Evolutionary conservation across 2,888 invertebrate genomes (phyloP).

Genomic region (Hermodice carunculata): DNA sequence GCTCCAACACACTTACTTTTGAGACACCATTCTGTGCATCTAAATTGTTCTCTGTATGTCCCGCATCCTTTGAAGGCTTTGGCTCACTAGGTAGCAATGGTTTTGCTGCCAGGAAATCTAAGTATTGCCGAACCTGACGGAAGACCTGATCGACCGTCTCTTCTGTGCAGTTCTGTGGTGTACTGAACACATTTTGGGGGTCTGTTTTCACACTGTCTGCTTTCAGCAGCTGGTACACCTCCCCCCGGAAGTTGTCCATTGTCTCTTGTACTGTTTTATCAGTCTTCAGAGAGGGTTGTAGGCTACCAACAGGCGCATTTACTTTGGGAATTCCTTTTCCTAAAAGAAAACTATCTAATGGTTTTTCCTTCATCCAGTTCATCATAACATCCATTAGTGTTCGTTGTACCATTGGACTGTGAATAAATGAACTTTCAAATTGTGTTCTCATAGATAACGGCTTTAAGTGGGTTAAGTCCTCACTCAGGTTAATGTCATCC

Average conservation of each 20-base stretch:
- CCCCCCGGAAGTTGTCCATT: neutral
- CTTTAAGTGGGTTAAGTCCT: conserved; percentile 14
- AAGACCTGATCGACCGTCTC: conserved; percentile 17
- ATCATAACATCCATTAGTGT: conserved; percentile 19
- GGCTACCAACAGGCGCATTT: neutral
- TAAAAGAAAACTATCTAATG: conserved; percentile 17
- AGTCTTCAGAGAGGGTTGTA: conserved; percentile 6
- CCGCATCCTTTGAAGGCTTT: too few relatives aligned
- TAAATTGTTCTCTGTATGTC: too few relatives aligned
- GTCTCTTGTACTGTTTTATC: conserved; percentile 4
- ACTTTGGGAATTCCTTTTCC: conserved; percentile 10
- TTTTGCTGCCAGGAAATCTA: conserved; percentile 14
- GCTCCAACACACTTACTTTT: too few relatives aligned
- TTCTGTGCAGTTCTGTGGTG: conserved; percentile 9
- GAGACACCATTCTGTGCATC: too few relatives aligned
- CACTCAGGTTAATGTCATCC: neutral
- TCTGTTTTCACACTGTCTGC: neutral
- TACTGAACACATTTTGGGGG: conserved; percentile 3
- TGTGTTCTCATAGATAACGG: conserved; percentile 25
- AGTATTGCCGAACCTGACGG: conserved; percentile 15
- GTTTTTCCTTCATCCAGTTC: conserved; percentile 24
- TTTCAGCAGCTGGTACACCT: conserved; percentile 5
- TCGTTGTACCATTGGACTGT: conserved; percentile 11
- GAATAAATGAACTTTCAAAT: conserved; percentile 21
- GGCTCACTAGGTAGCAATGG: too few relatives aligned